Base-by-base conservation (phyloP, 1,140 invertebrate species). In the Drosophila rhopaloa region DNA sequence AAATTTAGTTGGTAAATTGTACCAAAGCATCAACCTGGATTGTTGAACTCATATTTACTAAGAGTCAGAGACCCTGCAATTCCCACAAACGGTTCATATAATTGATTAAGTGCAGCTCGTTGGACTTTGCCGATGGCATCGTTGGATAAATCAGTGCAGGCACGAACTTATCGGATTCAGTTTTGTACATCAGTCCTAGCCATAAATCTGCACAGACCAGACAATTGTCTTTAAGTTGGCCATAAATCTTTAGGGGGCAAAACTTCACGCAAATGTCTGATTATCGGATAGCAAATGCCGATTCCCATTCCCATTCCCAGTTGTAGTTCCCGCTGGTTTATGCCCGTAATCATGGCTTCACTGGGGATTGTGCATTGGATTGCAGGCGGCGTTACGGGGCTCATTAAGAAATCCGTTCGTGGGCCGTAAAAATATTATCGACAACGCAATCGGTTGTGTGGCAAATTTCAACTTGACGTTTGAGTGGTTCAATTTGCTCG, bases 381-480 rank as follows among this genome's bases (percentile, higher is more conserved):
- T 68, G 65, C 54, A 35, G 8, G 19, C 53, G 35, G 44, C 27
- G 50, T 44, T 72, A 32, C 35, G 71, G 51, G 53, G 67, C 80
- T 80, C 84, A 88, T 89, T 88, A 89, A 88, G 84, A 84, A 89
- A 89, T 89, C 83, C 76, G 67, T 84, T 74, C 58, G 59, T 43
- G 55, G 68, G 57, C 65, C 63, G 51, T 88, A 83, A 88, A 88
- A 88, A 73, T 80, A 89, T 88, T 89, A 88, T 88, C 84, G 71
- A 77, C 48, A 57, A 61, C 43, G 56, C 62, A 80, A 83, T 89
- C 81, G 76, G 67, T 77, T 72, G 51, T 55, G 47, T 53, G 74
- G 38, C 75, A 57, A 71, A 54, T 73, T 73, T 73, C 44, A 67
- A 68, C 40, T 67, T 57, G 53, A 53, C 53, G 51, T 65, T 62